A percentile compares a stretch with the other conserved stretches of the same genome.
Conservation (phyloP, 1,140 invertebrate species). For the Elymnias hypermnestra region DNA sequence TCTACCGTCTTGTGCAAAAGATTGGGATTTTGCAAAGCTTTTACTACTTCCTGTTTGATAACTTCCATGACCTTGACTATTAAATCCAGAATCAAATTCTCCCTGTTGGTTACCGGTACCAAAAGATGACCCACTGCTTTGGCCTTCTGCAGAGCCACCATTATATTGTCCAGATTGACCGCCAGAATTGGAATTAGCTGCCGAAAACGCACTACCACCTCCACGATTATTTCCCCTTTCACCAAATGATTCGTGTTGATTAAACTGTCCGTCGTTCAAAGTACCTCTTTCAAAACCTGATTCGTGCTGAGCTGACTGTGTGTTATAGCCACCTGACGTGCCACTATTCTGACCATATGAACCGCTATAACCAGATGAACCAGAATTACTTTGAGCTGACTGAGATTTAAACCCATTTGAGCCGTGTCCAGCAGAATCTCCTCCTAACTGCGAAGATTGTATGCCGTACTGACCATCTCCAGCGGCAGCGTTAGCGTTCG, state of each 20-base stretch:
- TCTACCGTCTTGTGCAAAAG: neutral
- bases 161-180: neutral
- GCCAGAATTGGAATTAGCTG: neutral
- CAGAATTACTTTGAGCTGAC: neutral
- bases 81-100: neutral
- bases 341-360: neutral
- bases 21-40: neutral
- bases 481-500: neutral
- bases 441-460: neutral
- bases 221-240: neutral
- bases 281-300: neutral
- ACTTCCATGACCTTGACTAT: neutral
- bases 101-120: neutral
- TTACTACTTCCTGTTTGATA: neutral
- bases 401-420: slow-evolving; percentile 5
- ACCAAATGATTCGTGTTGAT: neutral
- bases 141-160: neutral
- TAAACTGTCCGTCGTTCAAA: neutral
- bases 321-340: neutral
- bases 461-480: neutral
- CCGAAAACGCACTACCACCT: neutral
- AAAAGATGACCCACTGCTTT: neutral
- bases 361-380: neutral
- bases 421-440: neutral
- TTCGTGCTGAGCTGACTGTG: neutral